Base-by-base conservation (phyloP, 2,888 invertebrate genomes). In the Anthrax anthrax region DNA sequence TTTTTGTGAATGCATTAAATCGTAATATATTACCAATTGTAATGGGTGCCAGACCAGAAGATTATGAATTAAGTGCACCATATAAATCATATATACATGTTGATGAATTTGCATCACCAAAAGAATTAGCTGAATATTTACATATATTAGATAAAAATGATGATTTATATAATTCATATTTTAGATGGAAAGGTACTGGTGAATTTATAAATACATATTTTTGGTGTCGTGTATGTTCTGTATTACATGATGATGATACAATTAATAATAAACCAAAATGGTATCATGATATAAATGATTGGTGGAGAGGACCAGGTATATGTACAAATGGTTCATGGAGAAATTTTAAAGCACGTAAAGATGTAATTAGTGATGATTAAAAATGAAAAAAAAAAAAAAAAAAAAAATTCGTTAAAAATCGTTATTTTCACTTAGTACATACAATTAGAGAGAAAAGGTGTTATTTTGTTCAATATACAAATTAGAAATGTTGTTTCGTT, bases 131-230 rank as follows among this genome's bases (percentile, higher is more conserved):
- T 36, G 78, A 80, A 29, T 95, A 94, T 69, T 73, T 96, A 46
- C 78, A 80, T 52, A 77, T 82, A 43, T 73, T 96, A 47, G 92
- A 94, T 64, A 75, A 78, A 53, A 85, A 96, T 65, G 90, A 94
- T 62, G 79, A 80, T 39, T 73, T 90, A 2, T 96, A 95, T 68
- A 95, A 96, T 68, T 85, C 90, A 27, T 96, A 96, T 67, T 95
- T 95, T 67, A 79, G 78, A 56, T 92, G 91, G 91, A 87, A 88
- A 72, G 89, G 88, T 42, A 91, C 90, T 1, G 96, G 96, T 2
- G 87, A 91, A 65, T 92, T 96, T 63, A 87, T 96, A 58, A 94
- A 97, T 69, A 96, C 96, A 18, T 90, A 81, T 65, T 80, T 76
- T 61, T 78, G 77, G 74, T 80, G 80, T 58, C 70, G 80, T 9